Evolutionary conservation across 1,140 invertebrate species (phyloP), one percentile per base, ranked within the genome.

Genomic region (Pollicipes pollicipes): DNA sequence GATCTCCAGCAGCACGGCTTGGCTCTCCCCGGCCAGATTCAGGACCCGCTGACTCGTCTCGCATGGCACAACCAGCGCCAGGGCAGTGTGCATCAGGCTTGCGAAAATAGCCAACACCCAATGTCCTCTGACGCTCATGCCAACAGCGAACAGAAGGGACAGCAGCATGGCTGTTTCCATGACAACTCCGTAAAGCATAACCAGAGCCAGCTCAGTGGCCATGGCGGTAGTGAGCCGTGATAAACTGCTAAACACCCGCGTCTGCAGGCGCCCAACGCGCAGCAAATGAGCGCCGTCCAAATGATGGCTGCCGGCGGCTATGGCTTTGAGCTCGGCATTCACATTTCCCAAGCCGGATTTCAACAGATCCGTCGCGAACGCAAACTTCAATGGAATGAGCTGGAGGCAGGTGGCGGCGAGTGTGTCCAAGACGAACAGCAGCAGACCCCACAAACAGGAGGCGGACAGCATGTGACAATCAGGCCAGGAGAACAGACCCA

Each of bases 251-350:
- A 71, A 30, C 28, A 70, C 30, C 27, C 69, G 31, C 24, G 26
- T 30, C 58, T 70, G 30, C 35, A 17, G 6, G 24, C 30, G 68
- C 10, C 64, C 70, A 27, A 31, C 2, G 32, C 8, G n/a, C 68
- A 24, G 27, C 27, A 45, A 26, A 24, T 30, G 27, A 28, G 29
- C 27, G 21, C 26, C 13, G 70, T 24, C 66, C 24, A 8, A 3
- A 27, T 13, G 75, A 87, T 89, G 77, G 84, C 45, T 10, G 21
- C 17, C 21, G 45, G 8, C 2, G 6, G 21, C 17, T 21, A 58
- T 2, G 21, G 45, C 8, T 21, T 13, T 2, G 13, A 58, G 6
- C 17, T 10, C 45, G 17, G 21, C 45, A 24, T 58, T 58, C 45
- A 58, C 45, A 10, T 10, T 21, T 10, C 24, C 45, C 6, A 24